Percentiles rank a stretch among this genome's conserved stretches.
phyloP scores from a whole-genome alignment of 2,888 invertebrate species.

The Caradrina kadenii region DNA sequence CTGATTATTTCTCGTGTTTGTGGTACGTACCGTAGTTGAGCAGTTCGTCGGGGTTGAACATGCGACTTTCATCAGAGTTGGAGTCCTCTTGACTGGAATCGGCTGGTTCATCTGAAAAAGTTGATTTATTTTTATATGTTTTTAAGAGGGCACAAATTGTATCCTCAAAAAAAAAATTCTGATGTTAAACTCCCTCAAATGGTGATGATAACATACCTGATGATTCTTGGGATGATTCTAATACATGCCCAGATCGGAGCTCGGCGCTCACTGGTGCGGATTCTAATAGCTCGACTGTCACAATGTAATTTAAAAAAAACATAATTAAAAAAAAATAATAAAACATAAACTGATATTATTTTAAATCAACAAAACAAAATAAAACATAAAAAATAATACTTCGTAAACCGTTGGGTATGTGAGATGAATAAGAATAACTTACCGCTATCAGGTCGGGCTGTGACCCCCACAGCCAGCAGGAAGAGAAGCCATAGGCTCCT shows the following conservation, averaged over 20 bases:
- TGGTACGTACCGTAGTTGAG: conserved; percentile 56
- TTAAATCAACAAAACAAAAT: conserved; percentile 1
- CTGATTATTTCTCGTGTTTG: not conserved
- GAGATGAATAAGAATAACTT: conserved; percentile 30
- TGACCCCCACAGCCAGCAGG: conserved; percentile 59
- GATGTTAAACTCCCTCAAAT: not conserved
- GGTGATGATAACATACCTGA: conserved; percentile 34
- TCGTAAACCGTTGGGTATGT: not conserved
- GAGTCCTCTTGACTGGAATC: conserved; percentile 39
- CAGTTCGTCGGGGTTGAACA: conserved; percentile 62
- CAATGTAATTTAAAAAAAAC: conserved; percentile 3
- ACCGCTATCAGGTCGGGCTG: conserved; percentile 64
- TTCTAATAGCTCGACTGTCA: conserved; percentile 48
- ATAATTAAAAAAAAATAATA: not conserved
- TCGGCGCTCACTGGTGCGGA: conserved; percentile 44
- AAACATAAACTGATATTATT: too few relatives aligned
- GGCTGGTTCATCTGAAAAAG: conserved; percentile 39
- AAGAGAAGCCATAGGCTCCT: conserved; percentile 64
- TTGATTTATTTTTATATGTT: too few relatives aligned
- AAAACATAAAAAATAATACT: too few relatives aligned
- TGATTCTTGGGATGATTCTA: conserved; percentile 40
- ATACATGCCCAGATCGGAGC: conserved; percentile 35
- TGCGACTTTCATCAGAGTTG: conserved; percentile 57
- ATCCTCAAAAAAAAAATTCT: too few relatives aligned
- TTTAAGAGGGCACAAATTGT: too few relatives aligned